These are phyloP conservation scores for Mesoligia furuncula DNA, from an alignment of 2,888 invertebrate genomes.

Conservation along the genomic window DNA sequence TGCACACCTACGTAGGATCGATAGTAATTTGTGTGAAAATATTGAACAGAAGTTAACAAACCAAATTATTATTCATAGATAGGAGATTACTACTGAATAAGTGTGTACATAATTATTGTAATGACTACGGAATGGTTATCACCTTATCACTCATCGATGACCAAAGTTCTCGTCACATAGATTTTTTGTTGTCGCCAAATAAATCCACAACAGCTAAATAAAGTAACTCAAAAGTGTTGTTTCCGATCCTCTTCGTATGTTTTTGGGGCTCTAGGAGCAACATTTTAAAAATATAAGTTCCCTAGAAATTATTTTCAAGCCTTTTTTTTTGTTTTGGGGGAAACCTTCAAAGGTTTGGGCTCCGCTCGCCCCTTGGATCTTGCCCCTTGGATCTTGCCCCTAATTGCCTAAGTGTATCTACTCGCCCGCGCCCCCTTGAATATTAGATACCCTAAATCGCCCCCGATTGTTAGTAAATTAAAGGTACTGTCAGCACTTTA, in stretches of 20 bases:
- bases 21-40: slow-evolving; percentile 31
- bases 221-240: not conserved
- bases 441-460: too few relatives aligned
- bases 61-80: slow-evolving; percentile 46
- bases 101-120: slow-evolving; percentile 38
- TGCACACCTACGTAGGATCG: slow-evolving; percentile 9
- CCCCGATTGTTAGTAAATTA: too few relatives aligned
- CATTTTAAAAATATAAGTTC: not conserved
- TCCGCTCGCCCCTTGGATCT: too few relatives aligned
- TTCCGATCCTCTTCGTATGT: not conserved
- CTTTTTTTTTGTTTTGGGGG: too few relatives aligned
- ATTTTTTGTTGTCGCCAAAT: not conserved
- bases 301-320: not conserved
- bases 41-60: slow-evolving; percentile 43
- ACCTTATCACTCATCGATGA: not conserved
- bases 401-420: too few relatives aligned
- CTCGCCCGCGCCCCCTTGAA: too few relatives aligned
- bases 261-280: not conserved
- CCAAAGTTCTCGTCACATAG: not conserved
- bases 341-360: too few relatives aligned
- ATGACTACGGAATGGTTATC: slow-evolving; percentile 15
- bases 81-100: slow-evolving; percentile 36
- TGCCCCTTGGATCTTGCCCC: too few relatives aligned
- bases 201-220: not conserved
- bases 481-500: too few relatives aligned